phyloP scores from a whole-genome alignment of 2,113 vertebrate species.

The Illadopsis cleaveri region DNA sequence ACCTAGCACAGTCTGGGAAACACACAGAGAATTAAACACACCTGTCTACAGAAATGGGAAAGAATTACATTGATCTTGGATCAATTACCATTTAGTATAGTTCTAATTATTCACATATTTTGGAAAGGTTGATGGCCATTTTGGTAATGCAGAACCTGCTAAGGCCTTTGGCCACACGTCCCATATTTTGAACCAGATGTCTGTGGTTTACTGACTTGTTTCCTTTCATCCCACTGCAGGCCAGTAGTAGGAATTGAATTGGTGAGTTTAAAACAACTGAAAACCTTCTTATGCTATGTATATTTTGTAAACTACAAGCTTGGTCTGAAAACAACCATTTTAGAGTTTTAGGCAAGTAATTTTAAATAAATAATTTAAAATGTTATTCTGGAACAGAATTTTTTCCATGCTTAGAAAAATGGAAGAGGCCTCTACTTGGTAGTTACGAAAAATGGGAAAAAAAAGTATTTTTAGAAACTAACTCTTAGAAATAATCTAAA shows the following conservation, averaged over 20 bases:
- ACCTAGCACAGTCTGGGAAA: not conserved
- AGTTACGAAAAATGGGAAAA: not conserved
- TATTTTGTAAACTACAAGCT: conserved; percentile 7
- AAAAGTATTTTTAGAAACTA: not conserved
- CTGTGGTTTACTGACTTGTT: not conserved
- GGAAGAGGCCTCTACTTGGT: not conserved
- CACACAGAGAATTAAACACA: not conserved
- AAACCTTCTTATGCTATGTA: not conserved
- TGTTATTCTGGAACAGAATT: not conserved
- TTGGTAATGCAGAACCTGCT: not conserved
- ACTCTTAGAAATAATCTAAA: not conserved
- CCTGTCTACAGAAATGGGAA: not conserved
- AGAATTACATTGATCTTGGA: not conserved
- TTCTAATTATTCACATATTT: not conserved
- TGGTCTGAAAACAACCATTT: conserved; percentile 18
- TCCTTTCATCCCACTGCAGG: not conserved
- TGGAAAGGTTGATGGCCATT: not conserved
- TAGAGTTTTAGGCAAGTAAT: conserved; percentile 1
- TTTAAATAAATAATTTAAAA: not conserved
- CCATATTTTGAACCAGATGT: not conserved
- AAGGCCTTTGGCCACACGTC: not conserved
- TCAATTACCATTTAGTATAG: not conserved
- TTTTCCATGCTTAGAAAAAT: not conserved
- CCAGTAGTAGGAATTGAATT: not conserved
- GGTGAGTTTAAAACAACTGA: not conserved